phyloP scores from a whole-genome alignment of 2,888 invertebrate species.

The Oscheius sp. region DNA sequence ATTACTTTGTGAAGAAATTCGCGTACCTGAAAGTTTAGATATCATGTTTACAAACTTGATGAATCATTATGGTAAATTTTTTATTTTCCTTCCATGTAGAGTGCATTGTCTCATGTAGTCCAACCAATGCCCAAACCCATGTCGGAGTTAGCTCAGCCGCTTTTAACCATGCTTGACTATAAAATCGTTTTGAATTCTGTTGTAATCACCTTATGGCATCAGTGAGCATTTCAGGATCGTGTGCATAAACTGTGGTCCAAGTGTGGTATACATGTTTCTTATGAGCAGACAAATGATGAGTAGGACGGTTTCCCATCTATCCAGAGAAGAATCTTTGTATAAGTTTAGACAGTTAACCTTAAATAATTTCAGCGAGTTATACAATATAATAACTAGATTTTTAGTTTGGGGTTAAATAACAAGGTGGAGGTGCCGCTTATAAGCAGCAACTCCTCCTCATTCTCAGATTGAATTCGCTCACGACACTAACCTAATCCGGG shows the following conservation, averaged over 20 bases:
- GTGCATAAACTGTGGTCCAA: constrained; percentile 49
- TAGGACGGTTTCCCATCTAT: constrained; percentile 50
- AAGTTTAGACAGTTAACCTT: background rate
- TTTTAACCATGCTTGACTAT: constrained; percentile 57
- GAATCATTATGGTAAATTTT: constrained; percentile 51
- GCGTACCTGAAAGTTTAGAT: constrained; percentile 37
- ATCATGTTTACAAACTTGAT: constrained; percentile 34
- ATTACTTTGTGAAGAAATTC: constrained; percentile 56
- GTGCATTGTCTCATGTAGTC: constrained; percentile 55
- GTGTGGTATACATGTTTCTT: constrained; percentile 52
- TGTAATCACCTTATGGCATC: constrained; percentile 55
- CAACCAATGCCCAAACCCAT: constrained; percentile 58
- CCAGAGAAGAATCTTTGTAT: background rate
- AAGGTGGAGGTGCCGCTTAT: constrained; percentile 6
- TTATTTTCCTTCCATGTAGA: constrained; percentile 48
- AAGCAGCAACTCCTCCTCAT: constrained; percentile 27
- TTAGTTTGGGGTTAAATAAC: background rate
- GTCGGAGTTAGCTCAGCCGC: constrained; percentile 56
- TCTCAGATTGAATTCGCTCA: constrained; percentile 21
- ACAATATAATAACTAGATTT: background rate
- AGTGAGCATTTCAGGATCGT: constrained; percentile 45
- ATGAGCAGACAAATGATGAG: constrained; percentile 42
- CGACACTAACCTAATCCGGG: constrained; percentile 29
- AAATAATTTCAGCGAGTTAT: too few species aligned
- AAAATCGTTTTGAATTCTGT: constrained; percentile 54